A percentile compares a stretch with the other conserved stretches of the same genome.
Conservation (phyloP, 1,140 invertebrate species). For the Drosophila insularis region DNA sequence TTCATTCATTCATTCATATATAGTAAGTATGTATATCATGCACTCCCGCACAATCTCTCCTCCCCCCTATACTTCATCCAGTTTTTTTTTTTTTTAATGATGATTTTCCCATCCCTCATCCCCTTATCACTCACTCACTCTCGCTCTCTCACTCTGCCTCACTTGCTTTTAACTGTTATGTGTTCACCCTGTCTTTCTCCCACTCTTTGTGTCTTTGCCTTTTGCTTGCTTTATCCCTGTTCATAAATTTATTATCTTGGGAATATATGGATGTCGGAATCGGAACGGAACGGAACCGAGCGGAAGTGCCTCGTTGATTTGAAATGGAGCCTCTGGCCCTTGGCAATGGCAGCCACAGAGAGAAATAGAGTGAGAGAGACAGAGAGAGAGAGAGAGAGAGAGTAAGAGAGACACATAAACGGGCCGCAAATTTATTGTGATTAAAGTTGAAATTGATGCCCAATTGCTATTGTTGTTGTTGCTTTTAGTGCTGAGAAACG, state of each 20-base stretch:
- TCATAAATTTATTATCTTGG: constrained; percentile 81
- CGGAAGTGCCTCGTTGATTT: constrained; percentile 76
- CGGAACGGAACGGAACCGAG: constrained; percentile 13
- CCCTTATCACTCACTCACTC: constrained; percentile 7
- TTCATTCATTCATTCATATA: background rate
- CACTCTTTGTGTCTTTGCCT: background rate
- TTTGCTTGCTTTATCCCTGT: constrained; percentile 33
- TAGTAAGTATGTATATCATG: no score
- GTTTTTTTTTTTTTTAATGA: constrained; percentile 53
- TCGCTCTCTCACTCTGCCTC: background rate
- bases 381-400: constrained; percentile 13
- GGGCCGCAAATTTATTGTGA: constrained; percentile 31
- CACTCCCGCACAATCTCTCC: background rate
- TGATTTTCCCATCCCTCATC: constrained; percentile 40
- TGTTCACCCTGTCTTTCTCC: constrained; percentile 12
- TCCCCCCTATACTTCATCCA: background rate
- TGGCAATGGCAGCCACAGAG: constrained; percentile 2
- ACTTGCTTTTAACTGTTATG: background rate
- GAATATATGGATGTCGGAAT: constrained; percentile 43
- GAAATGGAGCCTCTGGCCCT: constrained; percentile 52
- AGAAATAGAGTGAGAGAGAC: background rate
- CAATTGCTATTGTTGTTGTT: constrained; percentile 6
- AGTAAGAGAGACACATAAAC: constrained; percentile 31
- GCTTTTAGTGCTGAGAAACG: constrained; percentile 1
- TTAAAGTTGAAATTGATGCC: constrained; percentile 19